Conservation (phyloP, 1,140 invertebrate genomes). For the Antheraea pernyi region DNA sequence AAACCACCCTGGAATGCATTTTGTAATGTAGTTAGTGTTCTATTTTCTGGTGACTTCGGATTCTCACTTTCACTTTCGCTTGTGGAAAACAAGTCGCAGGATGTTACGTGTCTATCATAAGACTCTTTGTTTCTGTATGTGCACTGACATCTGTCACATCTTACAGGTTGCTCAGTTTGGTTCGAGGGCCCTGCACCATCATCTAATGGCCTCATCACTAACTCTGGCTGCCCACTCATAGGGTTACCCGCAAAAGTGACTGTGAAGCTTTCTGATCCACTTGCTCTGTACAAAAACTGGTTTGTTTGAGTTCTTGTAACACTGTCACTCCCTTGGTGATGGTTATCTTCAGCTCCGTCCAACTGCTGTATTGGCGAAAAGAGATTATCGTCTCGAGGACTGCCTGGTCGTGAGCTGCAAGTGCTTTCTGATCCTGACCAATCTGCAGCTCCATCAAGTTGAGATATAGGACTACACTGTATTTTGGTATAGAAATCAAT, state of each 20-base stretch:
- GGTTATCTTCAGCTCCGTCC: slow-evolving; percentile 87
- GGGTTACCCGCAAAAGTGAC: slow-evolving; percentile 73
- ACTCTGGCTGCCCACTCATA: slow-evolving; percentile 66
- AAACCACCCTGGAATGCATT: slow-evolving; percentile 75
- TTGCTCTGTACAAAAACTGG: slow-evolving; percentile 73
- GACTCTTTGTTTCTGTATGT: slow-evolving; percentile 93
- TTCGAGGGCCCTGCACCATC: slow-evolving; percentile 54
- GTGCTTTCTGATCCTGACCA: slow-evolving; percentile 74
- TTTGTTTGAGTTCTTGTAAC: slow-evolving; percentile 59
- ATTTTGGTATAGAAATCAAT: slow-evolving; percentile 79
- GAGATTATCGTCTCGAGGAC: slow-evolving; percentile 53
- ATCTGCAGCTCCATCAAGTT: slow-evolving; percentile 84
- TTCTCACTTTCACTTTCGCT: slow-evolving; percentile 87
- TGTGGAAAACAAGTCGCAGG: slow-evolving; percentile 87
- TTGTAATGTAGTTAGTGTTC: slow-evolving; percentile 73
- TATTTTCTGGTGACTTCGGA: slow-evolving; percentile 77
- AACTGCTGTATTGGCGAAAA: slow-evolving; percentile 83
- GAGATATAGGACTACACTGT: slow-evolving; percentile 77
- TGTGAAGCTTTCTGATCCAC: slow-evolving; percentile 70
- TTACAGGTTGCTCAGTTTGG: slow-evolving; percentile 86
- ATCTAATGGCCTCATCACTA: slow-evolving; percentile 74
- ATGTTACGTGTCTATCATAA: slow-evolving; percentile 89
- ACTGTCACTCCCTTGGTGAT: slow-evolving; percentile 58
- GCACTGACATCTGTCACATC: slow-evolving; percentile 92
- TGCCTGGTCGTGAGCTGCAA: slow-evolving; percentile 66